Conservation (phyloP, 2,888 invertebrate genomes). For the Pinctada fucata region DNA sequence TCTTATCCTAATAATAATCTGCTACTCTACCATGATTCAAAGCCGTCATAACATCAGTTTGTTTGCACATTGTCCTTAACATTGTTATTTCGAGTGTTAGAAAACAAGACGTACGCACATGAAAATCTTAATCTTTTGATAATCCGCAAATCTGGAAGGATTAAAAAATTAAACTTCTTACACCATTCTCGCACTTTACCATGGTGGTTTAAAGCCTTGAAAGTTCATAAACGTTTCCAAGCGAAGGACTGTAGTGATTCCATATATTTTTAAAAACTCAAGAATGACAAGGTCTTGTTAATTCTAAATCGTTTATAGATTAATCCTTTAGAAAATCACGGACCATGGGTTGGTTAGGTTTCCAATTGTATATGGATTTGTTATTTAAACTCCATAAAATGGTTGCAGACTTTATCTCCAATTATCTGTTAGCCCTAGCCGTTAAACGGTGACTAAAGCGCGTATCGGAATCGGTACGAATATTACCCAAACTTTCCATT, state of each 20-base stretch:
- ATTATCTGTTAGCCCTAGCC: not conserved
- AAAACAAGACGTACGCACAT: no score
- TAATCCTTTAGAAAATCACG: constrained; percentile 7
- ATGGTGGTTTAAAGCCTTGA: not conserved
- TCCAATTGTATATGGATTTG: constrained; percentile 8
- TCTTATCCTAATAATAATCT: no score
- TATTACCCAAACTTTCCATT: not conserved
- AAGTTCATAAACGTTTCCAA: not conserved
- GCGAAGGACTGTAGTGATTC: not conserved
- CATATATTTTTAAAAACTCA: not conserved
- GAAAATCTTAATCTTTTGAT: not conserved
- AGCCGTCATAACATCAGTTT: no score
- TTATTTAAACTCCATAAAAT: not conserved
- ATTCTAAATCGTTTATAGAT: constrained; percentile 7
- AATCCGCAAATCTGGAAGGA: not conserved
- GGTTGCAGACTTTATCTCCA: not conserved
- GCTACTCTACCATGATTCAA: no score
- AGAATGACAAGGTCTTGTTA: constrained; percentile 11
- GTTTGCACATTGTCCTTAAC: no score
- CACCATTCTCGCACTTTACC: not conserved
- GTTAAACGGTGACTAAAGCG: no score
- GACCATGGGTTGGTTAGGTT: constrained; percentile 15
- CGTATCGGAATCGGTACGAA: no score
- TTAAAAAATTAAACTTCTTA: not conserved
- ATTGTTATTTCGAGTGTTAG: no score